Evolutionary conservation across 1,140 invertebrate species (phyloP).

Genomic region (Temnothorax curvispinosus): DNA sequence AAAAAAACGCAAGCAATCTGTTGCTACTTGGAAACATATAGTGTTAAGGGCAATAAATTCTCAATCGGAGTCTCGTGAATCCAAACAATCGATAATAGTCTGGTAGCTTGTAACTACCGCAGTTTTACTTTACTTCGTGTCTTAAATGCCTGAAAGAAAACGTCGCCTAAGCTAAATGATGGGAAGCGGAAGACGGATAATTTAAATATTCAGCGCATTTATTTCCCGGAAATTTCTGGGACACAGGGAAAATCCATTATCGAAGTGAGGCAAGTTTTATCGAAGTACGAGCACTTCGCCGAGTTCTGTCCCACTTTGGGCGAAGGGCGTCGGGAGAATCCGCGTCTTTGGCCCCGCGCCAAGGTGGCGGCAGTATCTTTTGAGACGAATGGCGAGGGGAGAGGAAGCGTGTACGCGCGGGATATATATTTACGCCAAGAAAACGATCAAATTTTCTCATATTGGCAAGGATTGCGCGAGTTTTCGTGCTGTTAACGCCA

Average conservation of each 20-base stretch:
- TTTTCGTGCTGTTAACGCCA: background rate
- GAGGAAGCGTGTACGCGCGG: background rate
- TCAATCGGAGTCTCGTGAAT: constrained; percentile 1
- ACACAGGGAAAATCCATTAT: constrained; percentile 60
- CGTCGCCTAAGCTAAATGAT: background rate
- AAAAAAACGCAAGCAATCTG: background rate
- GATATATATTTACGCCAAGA: constrained; percentile 29
- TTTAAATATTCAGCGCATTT: constrained; percentile 47
- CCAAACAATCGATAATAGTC: constrained; percentile 1
- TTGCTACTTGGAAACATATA: background rate
- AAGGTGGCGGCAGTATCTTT: background rate
- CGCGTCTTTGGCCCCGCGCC: constrained; percentile 36
- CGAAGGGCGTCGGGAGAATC: constrained; percentile 4
- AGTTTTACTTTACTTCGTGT: background rate
- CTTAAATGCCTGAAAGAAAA: constrained; percentile 18
- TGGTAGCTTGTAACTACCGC: background rate
- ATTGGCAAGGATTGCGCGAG: constrained; percentile 24
- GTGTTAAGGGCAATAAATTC: background rate
- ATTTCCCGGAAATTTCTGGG: constrained; percentile 46
- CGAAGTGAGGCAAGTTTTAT: constrained; percentile 57
- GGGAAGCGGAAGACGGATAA: constrained; percentile 3
- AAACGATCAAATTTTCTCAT: constrained; percentile 53
- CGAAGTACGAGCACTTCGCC: constrained; percentile 41
- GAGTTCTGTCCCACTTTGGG: constrained; percentile 45
- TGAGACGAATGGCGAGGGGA: background rate